phyloP scores from a whole-genome alignment of 2,797 vertebrate genomes.

The Halcyon smyrnensis region DNA sequence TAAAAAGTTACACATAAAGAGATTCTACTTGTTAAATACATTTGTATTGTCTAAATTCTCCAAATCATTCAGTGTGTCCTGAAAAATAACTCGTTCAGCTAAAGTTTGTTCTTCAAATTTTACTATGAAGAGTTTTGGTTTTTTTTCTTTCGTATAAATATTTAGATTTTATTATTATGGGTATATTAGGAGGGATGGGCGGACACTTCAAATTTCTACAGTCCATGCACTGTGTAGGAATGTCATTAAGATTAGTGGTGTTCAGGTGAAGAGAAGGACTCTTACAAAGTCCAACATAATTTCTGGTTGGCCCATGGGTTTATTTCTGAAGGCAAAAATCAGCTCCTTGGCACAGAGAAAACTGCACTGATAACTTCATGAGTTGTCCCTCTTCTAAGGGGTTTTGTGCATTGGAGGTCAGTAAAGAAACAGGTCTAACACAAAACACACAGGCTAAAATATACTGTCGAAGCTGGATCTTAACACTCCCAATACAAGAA shows the following conservation, averaged over 20 bases:
- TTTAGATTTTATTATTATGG: neutral
- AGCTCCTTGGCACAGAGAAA: neutral
- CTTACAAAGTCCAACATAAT: neutral
- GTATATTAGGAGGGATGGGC: neutral
- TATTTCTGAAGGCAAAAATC: neutral
- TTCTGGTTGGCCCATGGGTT: neutral
- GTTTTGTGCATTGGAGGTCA: rapidly evolving
- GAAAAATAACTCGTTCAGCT: neutral
- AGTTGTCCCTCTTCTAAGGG: neutral
- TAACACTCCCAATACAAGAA: neutral
- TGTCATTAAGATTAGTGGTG: neutral
- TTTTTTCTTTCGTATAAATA: neutral
- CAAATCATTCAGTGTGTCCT: neutral
- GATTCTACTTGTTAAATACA: neutral
- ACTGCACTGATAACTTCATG: neutral
- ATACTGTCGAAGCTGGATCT: neutral
- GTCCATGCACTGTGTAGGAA: neutral
- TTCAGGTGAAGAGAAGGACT: neutral
- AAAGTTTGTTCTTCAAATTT: neutral
- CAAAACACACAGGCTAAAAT: neutral
- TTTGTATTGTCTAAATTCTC: neutral
- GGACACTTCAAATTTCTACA: neutral
- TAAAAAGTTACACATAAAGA: neutral
- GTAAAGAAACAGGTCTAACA: neutral
- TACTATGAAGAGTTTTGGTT: neutral